A percentile compares a stretch with the other conserved stretches of the same genome.
Evolutionary conservation across 1,140 invertebrate genomes (phyloP).

Genomic region (Drosophila littoralis): DNA sequence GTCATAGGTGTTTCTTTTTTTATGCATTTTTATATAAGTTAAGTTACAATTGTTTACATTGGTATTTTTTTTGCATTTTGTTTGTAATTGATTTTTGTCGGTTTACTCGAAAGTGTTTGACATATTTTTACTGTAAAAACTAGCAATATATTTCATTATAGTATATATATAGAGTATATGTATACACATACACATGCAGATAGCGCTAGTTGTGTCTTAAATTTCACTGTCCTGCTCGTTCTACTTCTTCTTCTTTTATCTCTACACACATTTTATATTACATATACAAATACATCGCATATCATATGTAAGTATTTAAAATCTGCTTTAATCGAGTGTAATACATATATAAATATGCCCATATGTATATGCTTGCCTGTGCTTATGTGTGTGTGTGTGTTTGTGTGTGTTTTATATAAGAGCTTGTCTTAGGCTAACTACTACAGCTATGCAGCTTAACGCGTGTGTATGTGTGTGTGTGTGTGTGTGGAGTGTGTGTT

Average conservation of each 20-base stretch:
- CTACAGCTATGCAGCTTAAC: slow-evolving; percentile 57
- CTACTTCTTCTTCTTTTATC: neutral
- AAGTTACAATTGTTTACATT: slow-evolving; percentile 68
- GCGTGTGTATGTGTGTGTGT: slow-evolving; percentile 32
- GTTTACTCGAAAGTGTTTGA: slow-evolving; percentile 39
- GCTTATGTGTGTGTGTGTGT: slow-evolving; percentile 15
- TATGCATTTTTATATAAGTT: slow-evolving; percentile 45
- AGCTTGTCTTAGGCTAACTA: slow-evolving; percentile 38
- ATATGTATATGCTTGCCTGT: slow-evolving; percentile 15
- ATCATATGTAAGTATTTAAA: slow-evolving; percentile 55
- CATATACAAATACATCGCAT: slow-evolving; percentile 47
- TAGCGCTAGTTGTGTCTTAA: slow-evolving; percentile 55
- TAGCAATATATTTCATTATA: slow-evolving; percentile 39
- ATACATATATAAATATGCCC: slow-evolving; percentile 45
- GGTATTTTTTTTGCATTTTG: slow-evolving; percentile 20
- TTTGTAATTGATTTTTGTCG: slow-evolving; percentile 23
- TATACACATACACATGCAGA: slow-evolving; percentile 32
- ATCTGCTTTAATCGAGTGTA: slow-evolving; percentile 54
- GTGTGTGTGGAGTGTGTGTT: slow-evolving; percentile 48
- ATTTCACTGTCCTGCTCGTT: slow-evolving; percentile 55
- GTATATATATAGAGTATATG: slow-evolving; percentile 14
- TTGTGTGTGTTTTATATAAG: slow-evolving; percentile 25
- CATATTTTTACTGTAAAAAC: slow-evolving; percentile 66
- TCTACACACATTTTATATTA: slow-evolving; percentile 26
- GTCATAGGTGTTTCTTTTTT: slow-evolving; percentile 33